Base-by-base conservation (phyloP, 1,140 invertebrate species). In the Drosophila varians region DNA sequence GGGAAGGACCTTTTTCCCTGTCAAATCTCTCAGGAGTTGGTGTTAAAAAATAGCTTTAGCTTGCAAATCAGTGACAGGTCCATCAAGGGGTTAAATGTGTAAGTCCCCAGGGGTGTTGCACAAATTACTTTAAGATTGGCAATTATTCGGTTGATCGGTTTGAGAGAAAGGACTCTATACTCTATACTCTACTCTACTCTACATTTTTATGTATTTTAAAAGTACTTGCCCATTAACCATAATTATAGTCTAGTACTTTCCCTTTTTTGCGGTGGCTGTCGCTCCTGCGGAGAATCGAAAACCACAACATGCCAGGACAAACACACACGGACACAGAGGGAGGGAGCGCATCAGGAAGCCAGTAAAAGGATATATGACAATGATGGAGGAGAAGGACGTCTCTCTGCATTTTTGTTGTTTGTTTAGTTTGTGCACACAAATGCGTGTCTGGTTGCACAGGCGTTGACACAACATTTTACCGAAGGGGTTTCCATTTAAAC, bases 281-380 rank as follows among this genome's bases (percentile, higher is more conserved):
- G 46, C 25, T 56, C 16, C 46, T 26, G 53, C 51, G 53, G 46
- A 48, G 40, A 53, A 58, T 38, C 14, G 40, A 51, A 73, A 73
- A 31, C 53, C 68, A 52, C 45, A 64, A 55, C 45, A 53, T 49
- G 21, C 43, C 49, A 61, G 48, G 69, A 43, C 43, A 19, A 47
- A 61, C 23, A 72, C 58, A 54, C 14, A 48, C 9, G 7, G 16
- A 45, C 38, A 55, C 1, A 14, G 4, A 23, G 25, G 11, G 26
- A 11, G 18, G 60, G 42, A 42, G 38, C 14, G 21, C 57, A 64
- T 69, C 61, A 62, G 68, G 68, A 73, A 74, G 51, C 34, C 42
- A 55, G 56, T 55, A 43, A 57, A 69, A 43, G 58, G 49, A 71
- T 47, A 60, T 47, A 52, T 77, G 49, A 60, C 56, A 60, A 60